These are phyloP conservation scores for Maniola jurtina DNA, from an alignment of 1,140 invertebrate species.

Conservation along the genomic window DNA sequence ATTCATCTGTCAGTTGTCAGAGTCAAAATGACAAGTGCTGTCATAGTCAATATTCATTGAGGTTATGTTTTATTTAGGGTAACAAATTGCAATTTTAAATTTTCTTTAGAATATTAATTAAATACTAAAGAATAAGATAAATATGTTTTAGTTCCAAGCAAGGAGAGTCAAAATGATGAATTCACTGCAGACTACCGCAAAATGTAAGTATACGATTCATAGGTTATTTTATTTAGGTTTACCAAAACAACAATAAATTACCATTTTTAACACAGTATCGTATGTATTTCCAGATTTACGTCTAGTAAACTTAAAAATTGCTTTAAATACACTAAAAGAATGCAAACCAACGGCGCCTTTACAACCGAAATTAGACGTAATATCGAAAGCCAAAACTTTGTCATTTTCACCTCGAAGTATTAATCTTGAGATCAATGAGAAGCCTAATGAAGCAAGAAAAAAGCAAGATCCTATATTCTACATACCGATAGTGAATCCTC, in stretches of 20 bases:
- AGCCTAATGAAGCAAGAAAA: slow-evolving; percentile 39
- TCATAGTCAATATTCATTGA: background rate
- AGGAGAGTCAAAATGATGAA: slow-evolving; percentile 44
- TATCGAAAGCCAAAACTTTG: slow-evolving; percentile 44
- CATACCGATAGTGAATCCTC: slow-evolving; percentile 63
- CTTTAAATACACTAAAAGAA: slow-evolving; percentile 57
- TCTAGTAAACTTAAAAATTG: slow-evolving; percentile 55
- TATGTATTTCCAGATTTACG: slow-evolving; percentile 61
- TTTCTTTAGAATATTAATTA: background rate
- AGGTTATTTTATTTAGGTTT: slow-evolving; percentile 44
- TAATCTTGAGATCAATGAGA: slow-evolving; percentile 56
- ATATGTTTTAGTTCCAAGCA: background rate
- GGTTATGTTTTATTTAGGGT: background rate
- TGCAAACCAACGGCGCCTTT: slow-evolving; percentile 36
- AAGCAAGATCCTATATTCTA: slow-evolving; percentile 61
- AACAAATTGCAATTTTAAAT: background rate
- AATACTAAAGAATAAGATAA: background rate
- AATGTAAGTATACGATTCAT: slow-evolving; percentile 56
- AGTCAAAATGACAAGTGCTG: too few relatives aligned
- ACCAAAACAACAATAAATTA: slow-evolving; percentile 2
- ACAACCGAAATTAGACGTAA: slow-evolving; percentile 28
- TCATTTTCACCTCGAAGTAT: slow-evolving; percentile 52
- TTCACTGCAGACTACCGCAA: slow-evolving; percentile 53
- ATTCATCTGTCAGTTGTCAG: too few relatives aligned
- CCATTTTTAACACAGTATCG: slow-evolving; percentile 11